Conservation (phyloP, 2,113 vertebrate species). For the Ophiodon elongatus region DNA sequence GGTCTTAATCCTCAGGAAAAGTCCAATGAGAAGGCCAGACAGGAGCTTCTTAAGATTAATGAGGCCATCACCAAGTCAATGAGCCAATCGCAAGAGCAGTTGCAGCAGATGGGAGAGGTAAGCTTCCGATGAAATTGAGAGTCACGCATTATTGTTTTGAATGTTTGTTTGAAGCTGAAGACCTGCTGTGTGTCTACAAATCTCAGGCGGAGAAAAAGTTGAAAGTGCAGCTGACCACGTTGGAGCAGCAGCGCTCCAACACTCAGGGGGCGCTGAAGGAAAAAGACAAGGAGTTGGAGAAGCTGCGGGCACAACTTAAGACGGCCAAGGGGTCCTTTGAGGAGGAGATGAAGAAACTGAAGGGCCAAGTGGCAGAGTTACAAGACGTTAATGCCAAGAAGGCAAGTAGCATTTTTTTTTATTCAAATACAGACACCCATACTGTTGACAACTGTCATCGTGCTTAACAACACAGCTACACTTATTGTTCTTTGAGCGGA, state of each 20-base stretch:
- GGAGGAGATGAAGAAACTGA: constrained; percentile 88
- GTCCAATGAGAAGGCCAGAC: constrained; percentile 87
- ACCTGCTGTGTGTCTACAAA: constrained; percentile 27
- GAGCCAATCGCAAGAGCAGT: constrained; percentile 86
- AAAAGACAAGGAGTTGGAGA: constrained; percentile 87
- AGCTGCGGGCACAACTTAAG: constrained; percentile 87
- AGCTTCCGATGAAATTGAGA: constrained; percentile 1
- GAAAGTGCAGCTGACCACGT: constrained; percentile 83
- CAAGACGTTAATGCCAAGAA: constrained; percentile 78
- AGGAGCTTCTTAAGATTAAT: constrained; percentile 87
- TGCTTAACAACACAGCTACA: neutral
- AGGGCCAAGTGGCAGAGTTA: constrained; percentile 85
- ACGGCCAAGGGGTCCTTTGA: constrained; percentile 85
- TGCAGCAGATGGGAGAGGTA: constrained; percentile 91
- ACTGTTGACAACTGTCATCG: neutral
- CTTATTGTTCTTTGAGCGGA: neutral
- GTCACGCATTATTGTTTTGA: neutral
- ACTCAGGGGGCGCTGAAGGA: constrained; percentile 86
- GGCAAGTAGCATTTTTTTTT: constrained; percentile 54
- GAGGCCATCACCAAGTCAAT: constrained; percentile 87
- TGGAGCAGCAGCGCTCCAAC: constrained; percentile 84
- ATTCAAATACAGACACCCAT: neutral
- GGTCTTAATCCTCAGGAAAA: constrained; percentile 86
- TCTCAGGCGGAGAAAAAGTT: constrained; percentile 87
- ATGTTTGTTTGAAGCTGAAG: neutral